Conservation (phyloP, 2,888 invertebrate species). For the Amblyjoppa fuscipennis region DNA sequence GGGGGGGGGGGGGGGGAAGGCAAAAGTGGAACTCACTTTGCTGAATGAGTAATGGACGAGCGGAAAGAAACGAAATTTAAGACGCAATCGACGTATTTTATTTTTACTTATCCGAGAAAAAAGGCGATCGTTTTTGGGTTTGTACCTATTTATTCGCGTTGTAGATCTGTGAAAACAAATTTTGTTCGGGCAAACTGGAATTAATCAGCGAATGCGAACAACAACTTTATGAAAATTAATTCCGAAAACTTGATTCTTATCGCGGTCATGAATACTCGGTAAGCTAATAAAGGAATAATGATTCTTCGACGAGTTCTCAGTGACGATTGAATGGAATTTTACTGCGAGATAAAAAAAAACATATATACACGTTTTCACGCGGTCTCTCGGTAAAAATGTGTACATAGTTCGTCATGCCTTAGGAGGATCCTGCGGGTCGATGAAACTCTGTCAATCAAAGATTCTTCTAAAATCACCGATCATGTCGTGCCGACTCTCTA, state of each 20-base stretch:
- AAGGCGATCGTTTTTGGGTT: neutral
- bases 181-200: neutral
- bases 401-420: neutral
- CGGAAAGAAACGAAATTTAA: neutral
- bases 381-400: neutral
- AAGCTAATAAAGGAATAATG: constrained; percentile 15
- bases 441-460: too few relatives aligned
- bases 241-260: constrained; percentile 16
- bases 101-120: neutral
- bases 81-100: neutral
- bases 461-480: too few relatives aligned
- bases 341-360: neutral
- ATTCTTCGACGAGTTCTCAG: neutral
- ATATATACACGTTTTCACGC: neutral
- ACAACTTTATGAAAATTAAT: constrained; percentile 18
- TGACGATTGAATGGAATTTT: neutral
- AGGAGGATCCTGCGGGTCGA: too few relatives aligned
- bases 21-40: neutral
- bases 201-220: constrained; percentile 10
- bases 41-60: neutral
- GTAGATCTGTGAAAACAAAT: constrained; percentile 12
- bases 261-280: neutral
- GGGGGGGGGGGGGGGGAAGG: too few relatives aligned
- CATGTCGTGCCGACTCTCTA: too few relatives aligned
- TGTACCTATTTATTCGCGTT: neutral